phyloP scores from a whole-genome alignment of 2,888 invertebrate species.

The Protonemura montana region DNA sequence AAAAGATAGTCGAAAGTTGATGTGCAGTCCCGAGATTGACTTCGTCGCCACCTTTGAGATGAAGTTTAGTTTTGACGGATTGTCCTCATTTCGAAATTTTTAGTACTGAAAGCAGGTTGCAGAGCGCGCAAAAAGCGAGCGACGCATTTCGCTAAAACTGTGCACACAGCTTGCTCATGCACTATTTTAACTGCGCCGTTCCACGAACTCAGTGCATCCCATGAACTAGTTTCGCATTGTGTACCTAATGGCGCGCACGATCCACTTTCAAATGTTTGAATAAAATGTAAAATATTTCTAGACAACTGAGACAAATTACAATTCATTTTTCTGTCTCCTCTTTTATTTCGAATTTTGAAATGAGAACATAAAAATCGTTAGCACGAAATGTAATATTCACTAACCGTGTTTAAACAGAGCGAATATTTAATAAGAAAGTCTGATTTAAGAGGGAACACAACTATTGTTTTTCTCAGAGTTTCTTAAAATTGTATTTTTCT shows the following conservation, averaged over 20 bases:
- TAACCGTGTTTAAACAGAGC: not conserved
- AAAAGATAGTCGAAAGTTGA: not conserved
- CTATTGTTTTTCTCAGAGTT: no score
- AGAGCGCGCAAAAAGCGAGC: not conserved
- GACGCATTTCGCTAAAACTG: not conserved
- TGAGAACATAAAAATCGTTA: not conserved
- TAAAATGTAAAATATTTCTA: not conserved
- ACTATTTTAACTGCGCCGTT: not conserved
- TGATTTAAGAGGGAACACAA: not conserved
- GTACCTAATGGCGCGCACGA: not conserved
- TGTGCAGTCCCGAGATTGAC: not conserved
- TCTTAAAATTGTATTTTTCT: no score
- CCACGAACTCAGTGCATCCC: not conserved
- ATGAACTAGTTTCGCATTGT: constrained; percentile 29
- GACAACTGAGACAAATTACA: not conserved
- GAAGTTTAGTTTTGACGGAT: not conserved
- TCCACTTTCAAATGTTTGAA: constrained; percentile 27
- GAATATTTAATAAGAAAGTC: not conserved
- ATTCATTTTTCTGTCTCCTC: not conserved
- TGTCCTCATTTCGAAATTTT: not conserved
- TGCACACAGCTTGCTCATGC: not conserved
- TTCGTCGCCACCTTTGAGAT: not conserved
- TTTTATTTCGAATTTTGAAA: not conserved
- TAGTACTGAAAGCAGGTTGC: not conserved
- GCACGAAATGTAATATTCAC: not conserved